A percentile compares a stretch with the other conserved stretches of the same genome.
Evolutionary conservation across 2,888 invertebrate species (phyloP).

Genomic region (Andricus curvator): DNA sequence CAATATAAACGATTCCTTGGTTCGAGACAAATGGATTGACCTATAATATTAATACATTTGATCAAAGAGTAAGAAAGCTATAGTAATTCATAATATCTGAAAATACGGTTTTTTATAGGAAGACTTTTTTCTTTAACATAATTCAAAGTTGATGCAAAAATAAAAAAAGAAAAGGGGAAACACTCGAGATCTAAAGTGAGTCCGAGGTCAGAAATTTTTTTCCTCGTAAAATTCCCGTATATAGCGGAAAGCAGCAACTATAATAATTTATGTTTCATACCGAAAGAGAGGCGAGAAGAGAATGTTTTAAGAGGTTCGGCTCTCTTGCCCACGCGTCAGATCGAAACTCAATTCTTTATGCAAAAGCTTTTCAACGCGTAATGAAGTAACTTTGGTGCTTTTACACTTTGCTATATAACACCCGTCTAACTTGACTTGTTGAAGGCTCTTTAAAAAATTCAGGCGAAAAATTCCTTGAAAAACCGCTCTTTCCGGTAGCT

Average conservation of each 20-base stretch:
- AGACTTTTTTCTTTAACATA: too few relatives aligned
- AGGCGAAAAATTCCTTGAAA: background rate
- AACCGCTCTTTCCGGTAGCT: background rate
- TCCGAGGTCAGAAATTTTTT: too few relatives aligned
- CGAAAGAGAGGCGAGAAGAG: background rate
- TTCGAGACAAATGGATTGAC: too few relatives aligned
- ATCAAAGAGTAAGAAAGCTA: too few relatives aligned
- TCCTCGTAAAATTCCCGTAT: background rate
- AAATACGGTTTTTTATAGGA: too few relatives aligned
- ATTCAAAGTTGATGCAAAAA: too few relatives aligned
- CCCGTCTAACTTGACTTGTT: background rate
- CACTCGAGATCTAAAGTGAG: too few relatives aligned
- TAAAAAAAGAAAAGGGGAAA: too few relatives aligned
- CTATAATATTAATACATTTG: too few relatives aligned
- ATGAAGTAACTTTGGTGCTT: background rate
- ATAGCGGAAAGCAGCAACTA: background rate
- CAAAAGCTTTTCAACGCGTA: background rate
- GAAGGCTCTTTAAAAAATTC: background rate
- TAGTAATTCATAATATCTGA: too few relatives aligned
- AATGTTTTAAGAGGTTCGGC: background rate
- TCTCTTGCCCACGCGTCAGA: background rate
- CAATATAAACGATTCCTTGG: too few relatives aligned
- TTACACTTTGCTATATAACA: background rate
- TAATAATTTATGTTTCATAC: background rate
- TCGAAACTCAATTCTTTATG: slow-evolving; percentile 1